Base-by-base conservation (phyloP, 2,888 invertebrate genomes). In the Luffia ferchaultella region DNA sequence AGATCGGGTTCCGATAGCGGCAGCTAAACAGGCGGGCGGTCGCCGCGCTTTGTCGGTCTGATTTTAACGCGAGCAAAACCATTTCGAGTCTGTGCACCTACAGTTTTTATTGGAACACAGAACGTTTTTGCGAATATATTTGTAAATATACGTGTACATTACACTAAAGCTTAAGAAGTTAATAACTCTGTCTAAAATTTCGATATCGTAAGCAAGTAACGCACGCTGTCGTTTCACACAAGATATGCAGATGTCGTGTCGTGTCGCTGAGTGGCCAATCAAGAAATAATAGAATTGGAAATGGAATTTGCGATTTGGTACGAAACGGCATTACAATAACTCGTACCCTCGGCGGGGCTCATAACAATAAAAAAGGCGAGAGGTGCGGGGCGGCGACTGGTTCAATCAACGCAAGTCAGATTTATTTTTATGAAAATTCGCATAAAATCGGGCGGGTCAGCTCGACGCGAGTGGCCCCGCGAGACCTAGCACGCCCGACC, bases 391-490 rank as follows among this genome's bases (percentile, higher is more conserved):
- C 59, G 79, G 73, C 68, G 80, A 80, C 79, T 78, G 80, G 82
- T 83, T 83, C 83, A 83, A 83, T 83, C 83, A 83, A 76, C 76
- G 73, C 67, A 68, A 73, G 68, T 72, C 82, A 75, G 83, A 83
- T 83, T 83, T 83, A 83, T 83, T 83, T 83, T 83, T 83, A 83
- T 83, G 83, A 83, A 83, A 80, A 83, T 83, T 83, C 82, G 83
- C 80, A 83, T 83, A 82, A 82, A 83, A 75, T 73, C 75, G 68
- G 48, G 68, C 71, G 83, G 83, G 80, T 80, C 82, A 79, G 73
- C 68, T 65, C 67, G 68, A 66, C 67, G 67, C 64, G 72, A 70
- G 68, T 67, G 74, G 73, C 74, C 80, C 78, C 79, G 70, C 70
- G 80, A 76, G 79, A 78, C 78, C 78, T 17, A n/a, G 67, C 73